Evolutionary conservation across 92 coral and sea anemone genomes (phyloP).

Genomic region (Palythoa heliodiscus): DNA sequence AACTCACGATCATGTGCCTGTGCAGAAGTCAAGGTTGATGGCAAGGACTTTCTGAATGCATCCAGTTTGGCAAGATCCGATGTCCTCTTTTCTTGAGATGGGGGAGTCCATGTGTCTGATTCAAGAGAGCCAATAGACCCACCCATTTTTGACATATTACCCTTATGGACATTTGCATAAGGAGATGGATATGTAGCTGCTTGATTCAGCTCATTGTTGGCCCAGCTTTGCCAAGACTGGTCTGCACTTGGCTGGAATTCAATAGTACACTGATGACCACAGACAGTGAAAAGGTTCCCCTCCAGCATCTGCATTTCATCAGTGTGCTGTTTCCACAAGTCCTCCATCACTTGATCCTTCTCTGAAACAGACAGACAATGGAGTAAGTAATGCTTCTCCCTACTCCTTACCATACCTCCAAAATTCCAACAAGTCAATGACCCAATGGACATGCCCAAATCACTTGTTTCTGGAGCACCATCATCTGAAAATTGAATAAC

Average conservation of each 20-base stretch:
- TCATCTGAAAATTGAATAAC: conserved; percentile 44
- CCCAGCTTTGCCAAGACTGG: conserved; percentile 51
- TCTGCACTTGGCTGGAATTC: conserved; percentile 74
- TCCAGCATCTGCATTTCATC: conserved; percentile 63
- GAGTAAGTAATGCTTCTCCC: conserved; percentile 61
- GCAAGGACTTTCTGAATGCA: conserved; percentile 5
- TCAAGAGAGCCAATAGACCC: neutral
- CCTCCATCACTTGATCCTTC: conserved; percentile 59
- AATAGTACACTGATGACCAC: conserved; percentile 60
- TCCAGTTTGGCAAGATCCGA: neutral
- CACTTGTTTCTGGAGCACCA: conserved; percentile 18
- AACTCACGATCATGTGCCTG: conserved; percentile 15
- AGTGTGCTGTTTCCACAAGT: conserved; percentile 69
- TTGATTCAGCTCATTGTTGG: neutral
- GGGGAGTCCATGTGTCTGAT: conserved; percentile 20
- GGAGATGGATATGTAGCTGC: neutral
- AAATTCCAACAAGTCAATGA: conserved; percentile 64
- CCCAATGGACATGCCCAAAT: conserved; percentile 36
- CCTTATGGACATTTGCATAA: too few species aligned
- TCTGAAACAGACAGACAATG: conserved; percentile 63
- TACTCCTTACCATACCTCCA: conserved; percentile 58
- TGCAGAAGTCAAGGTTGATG: conserved; percentile 4
- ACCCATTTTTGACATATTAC: neutral
- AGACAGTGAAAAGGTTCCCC: conserved; percentile 51
- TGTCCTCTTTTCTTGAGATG: conserved; percentile 4